Evolutionary conservation across 2,888 invertebrate genomes (phyloP), one percentile per base, ranked within the genome.

Genomic region (Tipula lateralis): DNA sequence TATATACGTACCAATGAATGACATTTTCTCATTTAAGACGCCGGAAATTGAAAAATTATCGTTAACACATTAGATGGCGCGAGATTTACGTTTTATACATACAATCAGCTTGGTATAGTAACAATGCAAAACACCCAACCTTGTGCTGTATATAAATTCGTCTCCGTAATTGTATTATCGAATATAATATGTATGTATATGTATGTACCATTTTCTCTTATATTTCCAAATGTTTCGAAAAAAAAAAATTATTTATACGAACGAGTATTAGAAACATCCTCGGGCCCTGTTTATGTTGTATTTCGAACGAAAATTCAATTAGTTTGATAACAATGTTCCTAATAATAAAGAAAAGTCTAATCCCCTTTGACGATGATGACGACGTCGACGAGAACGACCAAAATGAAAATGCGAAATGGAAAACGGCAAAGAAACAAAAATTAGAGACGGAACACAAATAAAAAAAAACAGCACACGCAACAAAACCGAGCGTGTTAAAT

Each of bases 21-120:
- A 5, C 16, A 9, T 16, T 16, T 24, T 66, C 24, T 9, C 12
- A 6, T 66, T 24, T 24, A 24, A 66, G 19, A 66, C 7, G 24
- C 24, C 66, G 66, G 66, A 66, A 66, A 66, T 66, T 66, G 66
- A 66, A 66, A 66, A 66, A 66, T 66, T 66, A 66, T 24, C 66
- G 66, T 66, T 66, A 66, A 44, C n/a, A 44, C 44, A 44, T 44
- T 44, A 3, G 44, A 24, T 24, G 24, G 24, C 9, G 24, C 66
- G 1, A 24, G 7, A 39, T 39, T 39, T 39, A 2, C n/a, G 13
- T n/a, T 39, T 13, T 39, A 39, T 24, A 66, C 24, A 44, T 66
- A 24, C 13, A 13, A 13, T 39, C 39, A 13, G 39, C 32, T 13
- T 13, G 16, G 66, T 24, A 24, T 44, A 44, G 44, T 36, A 36